A percentile compares a stretch with the other conserved stretches of the same genome.
Evolutionary conservation across 1,140 invertebrate genomes (phyloP).

Genomic region (Harlomillsia oculata): DNA sequence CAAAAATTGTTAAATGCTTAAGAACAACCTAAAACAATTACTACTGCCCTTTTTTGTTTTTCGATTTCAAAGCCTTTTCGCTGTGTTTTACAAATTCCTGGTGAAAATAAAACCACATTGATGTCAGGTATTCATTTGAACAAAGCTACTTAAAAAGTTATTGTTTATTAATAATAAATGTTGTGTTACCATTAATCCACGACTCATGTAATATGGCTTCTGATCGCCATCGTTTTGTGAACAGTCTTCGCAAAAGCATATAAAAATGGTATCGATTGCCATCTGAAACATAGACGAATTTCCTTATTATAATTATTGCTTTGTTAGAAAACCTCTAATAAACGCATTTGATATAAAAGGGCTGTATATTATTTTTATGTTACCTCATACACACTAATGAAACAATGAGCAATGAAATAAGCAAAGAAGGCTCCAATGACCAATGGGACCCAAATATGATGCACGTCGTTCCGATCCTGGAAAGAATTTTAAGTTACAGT

Average conservation of each 20-base stretch:
- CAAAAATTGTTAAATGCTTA: background rate
- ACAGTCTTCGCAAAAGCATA: constrained; percentile 74
- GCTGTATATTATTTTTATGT: constrained; percentile 26
- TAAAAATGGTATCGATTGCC: constrained; percentile 69
- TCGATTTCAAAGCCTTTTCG: constrained; percentile 46
- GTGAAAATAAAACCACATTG: constrained; percentile 21
- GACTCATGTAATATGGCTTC: constrained; percentile 64
- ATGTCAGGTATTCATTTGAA: constrained; percentile 7
- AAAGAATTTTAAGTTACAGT: constrained; percentile 16
- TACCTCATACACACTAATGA: constrained; percentile 70
- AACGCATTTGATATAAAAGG: background rate
- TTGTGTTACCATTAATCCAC: constrained; percentile 54
- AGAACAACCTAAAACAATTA: background rate
- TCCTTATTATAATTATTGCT: constrained; percentile 4
- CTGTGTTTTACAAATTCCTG: constrained; percentile 57
- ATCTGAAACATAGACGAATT: constrained; percentile 64
- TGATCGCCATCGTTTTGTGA: constrained; percentile 61
- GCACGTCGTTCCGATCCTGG: constrained; percentile 50
- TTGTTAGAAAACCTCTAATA: background rate
- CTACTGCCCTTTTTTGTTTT: constrained; percentile 22
- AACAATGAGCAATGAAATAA: constrained; percentile 64
- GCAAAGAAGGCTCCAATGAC: constrained; percentile 54
- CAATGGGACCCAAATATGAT: constrained; percentile 59
- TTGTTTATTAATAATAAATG: background rate
- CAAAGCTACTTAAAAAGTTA: background rate